Evolutionary conservation across 2,888 invertebrate genomes (phyloP).

Genomic region (Netelia melanura): DNA sequence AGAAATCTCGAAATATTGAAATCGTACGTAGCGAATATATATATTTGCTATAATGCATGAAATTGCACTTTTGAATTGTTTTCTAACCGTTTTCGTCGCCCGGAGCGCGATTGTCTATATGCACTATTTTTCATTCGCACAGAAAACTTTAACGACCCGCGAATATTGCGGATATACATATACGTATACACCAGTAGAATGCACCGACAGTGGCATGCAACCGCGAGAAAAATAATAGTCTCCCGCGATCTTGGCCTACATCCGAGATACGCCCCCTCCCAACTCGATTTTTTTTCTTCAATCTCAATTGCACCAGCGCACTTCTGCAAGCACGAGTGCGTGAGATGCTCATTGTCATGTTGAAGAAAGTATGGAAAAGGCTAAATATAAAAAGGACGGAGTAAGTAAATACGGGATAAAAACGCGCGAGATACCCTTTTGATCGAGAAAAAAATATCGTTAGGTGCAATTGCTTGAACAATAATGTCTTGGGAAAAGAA

Average conservation of each 20-base stretch:
- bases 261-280: constrained; percentile 43
- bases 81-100: constrained; percentile 11
- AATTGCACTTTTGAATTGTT: background rate
- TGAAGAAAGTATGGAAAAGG: background rate
- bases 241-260: constrained; percentile 66
- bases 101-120: constrained; percentile 2
- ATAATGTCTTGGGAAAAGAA: too few species aligned
- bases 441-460: background rate
- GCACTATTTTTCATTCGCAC: constrained; percentile 21
- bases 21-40: background rate
- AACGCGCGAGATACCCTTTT: background rate
- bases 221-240: constrained; percentile 62
- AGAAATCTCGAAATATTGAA: too few species aligned
- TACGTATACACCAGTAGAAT: constrained; percentile 19
- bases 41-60: background rate
- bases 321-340: constrained; percentile 7
- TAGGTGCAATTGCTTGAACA: constrained; percentile 3
- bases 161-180: constrained; percentile 11
- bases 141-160: constrained; percentile 49
- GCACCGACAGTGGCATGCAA: constrained; percentile 23
- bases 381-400: background rate
- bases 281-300: constrained; percentile 15
- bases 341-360: background rate
- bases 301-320: constrained; percentile 36
- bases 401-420: constrained; percentile 1